Evolutionary conservation across 2,797 vertebrate genomes (phyloP), one percentile per base, ranked within the genome.

Genomic region (Melanitta fusca): DNA sequence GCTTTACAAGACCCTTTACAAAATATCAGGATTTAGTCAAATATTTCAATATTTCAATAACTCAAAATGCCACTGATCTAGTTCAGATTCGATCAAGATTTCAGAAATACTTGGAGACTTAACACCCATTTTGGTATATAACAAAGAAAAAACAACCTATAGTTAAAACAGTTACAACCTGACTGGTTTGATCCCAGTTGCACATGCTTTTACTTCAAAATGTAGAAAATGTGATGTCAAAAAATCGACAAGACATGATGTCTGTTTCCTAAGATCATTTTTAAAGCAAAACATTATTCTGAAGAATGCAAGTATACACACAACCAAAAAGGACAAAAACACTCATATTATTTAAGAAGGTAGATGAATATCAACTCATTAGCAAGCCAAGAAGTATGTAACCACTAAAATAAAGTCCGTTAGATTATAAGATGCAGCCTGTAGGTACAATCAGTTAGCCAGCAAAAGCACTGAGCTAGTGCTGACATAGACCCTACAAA

Each of bases 171-270:
- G n/a, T 24, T 34, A 43, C 32, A 74, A 19, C 16, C 38, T 27
- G 39, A 30, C 54, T 25, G 41, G 19, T 57, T 34, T 49, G 11
- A 16, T 38, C 70, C 21, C 85, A 58, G 45, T 41, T 13, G 38
- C 72, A 57, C 20, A 25, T 12, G 30, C 41, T 80, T 47, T 82
- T 32, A 24, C 51, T 21, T 49, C 27, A 18, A 66, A 71, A 47
- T n/a, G 22, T n/a, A 21, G 51, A 72, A 91, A 60, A 28, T 1
- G 3, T 2, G 0, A 78, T 5, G 6, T 2, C 10, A 34, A 72
- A 90, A 81, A 10, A 3, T 39, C 21, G 38, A 38, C 1, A 2
- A 51, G 60, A 58, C 5, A 5, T 2, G 1, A 22, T 3, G 2
- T 68, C 56, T 41, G 12, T 21, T 81, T 72, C 34, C 30, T 22